Evolutionary conservation across 2,113 vertebrate species (phyloP).

Genomic region (Osmerus eperlanus): DNA sequence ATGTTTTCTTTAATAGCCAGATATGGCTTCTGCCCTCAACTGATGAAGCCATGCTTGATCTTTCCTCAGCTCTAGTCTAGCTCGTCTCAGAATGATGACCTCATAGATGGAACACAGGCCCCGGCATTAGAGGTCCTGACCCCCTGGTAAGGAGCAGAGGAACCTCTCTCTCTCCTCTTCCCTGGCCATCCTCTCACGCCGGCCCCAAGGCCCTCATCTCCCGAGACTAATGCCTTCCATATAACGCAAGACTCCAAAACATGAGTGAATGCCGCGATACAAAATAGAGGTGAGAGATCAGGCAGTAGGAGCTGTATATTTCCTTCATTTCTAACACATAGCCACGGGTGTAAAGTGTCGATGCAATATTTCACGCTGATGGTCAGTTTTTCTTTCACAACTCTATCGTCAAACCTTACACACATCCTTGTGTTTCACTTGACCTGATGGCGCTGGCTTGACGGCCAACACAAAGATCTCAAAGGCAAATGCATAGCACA

Average conservation of each 20-base stretch:
- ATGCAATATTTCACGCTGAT: neutral
- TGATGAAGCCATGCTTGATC: neutral
- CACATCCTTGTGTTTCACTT: too few relatives aligned
- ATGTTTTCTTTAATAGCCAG: slow-evolving; percentile 6
- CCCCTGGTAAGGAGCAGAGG: neutral
- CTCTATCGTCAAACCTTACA: neutral
- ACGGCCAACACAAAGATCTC: too few relatives aligned
- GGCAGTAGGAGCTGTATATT: neutral
- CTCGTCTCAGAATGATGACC: neutral
- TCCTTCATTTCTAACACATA: neutral
- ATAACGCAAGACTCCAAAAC: slow-evolving; percentile 9
- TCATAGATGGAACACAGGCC: neutral
- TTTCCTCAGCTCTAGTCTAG: neutral
- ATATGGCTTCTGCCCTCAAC: slow-evolving; percentile 1
- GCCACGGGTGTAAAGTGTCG: neutral
- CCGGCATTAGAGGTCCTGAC: neutral
- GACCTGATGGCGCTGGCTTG: too few relatives aligned
- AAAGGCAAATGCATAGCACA: too few relatives aligned
- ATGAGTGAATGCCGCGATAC: neutral
- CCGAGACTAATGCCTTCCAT: slow-evolving; percentile 20
- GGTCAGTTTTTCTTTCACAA: slow-evolving; percentile 1
- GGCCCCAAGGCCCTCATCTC: neutral
- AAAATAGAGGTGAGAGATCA: slow-evolving; percentile 10
- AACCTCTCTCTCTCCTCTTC: neutral
- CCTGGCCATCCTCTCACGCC: neutral